These are phyloP conservation scores for Chrosomus eos DNA, from an alignment of 2,797 vertebrate species.

Conservation along the genomic window DNA sequence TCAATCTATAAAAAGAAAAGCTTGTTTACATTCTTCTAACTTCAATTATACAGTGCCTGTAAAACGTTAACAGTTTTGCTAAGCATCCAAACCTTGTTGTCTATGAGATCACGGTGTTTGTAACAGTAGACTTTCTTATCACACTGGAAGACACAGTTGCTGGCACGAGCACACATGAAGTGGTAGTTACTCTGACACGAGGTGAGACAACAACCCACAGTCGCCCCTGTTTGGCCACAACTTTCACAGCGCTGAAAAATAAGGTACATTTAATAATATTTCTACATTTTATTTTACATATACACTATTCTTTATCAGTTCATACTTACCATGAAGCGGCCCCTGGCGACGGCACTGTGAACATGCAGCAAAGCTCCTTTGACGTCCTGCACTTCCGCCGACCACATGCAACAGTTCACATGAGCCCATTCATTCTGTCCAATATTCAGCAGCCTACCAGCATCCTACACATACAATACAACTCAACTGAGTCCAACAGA, in stretches of 20 bases:
- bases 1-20: constrained; percentile 73
- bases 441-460: constrained; percentile 88
- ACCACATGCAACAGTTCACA: constrained; percentile 94
- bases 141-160: constrained; percentile 87
- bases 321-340: constrained; percentile 85
- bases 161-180: constrained; percentile 92
- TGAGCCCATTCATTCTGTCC: constrained; percentile 96
- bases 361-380: constrained; percentile 88
- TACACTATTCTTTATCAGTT: not conserved
- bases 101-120: constrained; percentile 85
- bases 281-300: not conserved
- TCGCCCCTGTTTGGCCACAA: constrained; percentile 89
- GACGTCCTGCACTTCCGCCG: constrained; percentile 92
- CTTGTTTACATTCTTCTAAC: not conserved
- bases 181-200: constrained; percentile 93
- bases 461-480: constrained; percentile 74
- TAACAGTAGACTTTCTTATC: constrained; percentile 92
- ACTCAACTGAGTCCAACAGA: not conserved
- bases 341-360: constrained; percentile 88
- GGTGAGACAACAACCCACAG: constrained; percentile 90
- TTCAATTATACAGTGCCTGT: not conserved
- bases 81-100: constrained; percentile 76
- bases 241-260: constrained; percentile 87
- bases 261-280: not conserved
- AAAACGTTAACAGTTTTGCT: not conserved